These are phyloP conservation scores for Harpalus rubripes DNA, from an alignment of 2,888 invertebrate species.

Conservation along the genomic window DNA sequence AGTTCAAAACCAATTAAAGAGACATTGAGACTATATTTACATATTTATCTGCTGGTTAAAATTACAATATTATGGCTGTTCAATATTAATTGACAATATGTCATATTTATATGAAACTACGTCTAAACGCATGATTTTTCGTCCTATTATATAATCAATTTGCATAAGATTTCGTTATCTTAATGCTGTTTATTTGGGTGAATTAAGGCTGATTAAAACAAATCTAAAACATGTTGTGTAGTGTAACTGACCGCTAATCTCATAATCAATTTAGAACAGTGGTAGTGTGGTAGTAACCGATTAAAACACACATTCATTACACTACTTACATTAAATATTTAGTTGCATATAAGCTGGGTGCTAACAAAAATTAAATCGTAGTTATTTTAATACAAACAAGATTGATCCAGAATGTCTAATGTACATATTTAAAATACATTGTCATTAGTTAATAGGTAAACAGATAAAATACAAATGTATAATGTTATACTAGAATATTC, in stretches of 20 bases:
- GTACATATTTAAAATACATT: neutral
- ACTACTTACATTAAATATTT: slow-evolving; percentile 33
- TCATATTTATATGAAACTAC: neutral
- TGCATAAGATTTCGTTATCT: slow-evolving; percentile 21
- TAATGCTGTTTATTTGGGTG: slow-evolving; percentile 44
- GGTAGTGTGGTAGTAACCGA: slow-evolving; percentile 25
- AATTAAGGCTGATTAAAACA: slow-evolving; percentile 38
- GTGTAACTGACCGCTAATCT: slow-evolving; percentile 49
- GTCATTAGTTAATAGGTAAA: neutral
- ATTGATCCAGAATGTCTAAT: neutral
- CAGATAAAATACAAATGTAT: neutral
- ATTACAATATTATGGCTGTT: neutral
- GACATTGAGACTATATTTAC: neutral
- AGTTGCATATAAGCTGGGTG: neutral
- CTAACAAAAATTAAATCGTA: neutral
- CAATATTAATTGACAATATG: neutral
- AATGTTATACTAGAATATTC: slow-evolving; percentile 1
- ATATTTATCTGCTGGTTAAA: neutral
- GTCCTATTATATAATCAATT: slow-evolving; percentile 21
- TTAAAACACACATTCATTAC: slow-evolving; percentile 2
- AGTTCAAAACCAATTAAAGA: neutral
- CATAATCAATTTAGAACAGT: slow-evolving; percentile 46
- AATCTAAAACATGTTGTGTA: slow-evolving; percentile 25
- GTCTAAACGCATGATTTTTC: neutral
- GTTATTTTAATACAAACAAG: neutral